These are phyloP conservation scores for Pangasius mekongensis DNA, from an alignment of 2,797 vertebrate species.

Conservation along the genomic window DNA sequence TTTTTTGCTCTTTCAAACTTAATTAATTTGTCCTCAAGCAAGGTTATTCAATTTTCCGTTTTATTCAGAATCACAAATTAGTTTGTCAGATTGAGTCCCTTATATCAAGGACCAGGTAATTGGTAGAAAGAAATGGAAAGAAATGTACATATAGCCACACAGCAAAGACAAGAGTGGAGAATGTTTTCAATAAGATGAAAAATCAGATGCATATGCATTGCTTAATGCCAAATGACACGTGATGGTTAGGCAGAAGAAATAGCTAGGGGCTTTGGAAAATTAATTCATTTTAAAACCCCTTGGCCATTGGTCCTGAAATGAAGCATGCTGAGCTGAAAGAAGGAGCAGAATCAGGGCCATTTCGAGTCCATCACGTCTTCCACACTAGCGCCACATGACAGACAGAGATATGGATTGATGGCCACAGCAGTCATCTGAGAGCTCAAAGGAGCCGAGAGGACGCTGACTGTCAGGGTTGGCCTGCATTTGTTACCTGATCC, in stretches of 20 bases:
- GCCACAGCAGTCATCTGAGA: slow-evolving; percentile 62
- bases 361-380: slow-evolving; percentile 41
- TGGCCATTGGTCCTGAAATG: slow-evolving; percentile 34
- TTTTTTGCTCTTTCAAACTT: slow-evolving; percentile 9
- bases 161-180: slow-evolving; percentile 53
- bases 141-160: slow-evolving; percentile 27
- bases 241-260: not conserved
- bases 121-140: slow-evolving; percentile 49
- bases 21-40: slow-evolving; percentile 14
- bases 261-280: slow-evolving; percentile 36
- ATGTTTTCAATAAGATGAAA: slow-evolving; percentile 49
- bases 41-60: slow-evolving; percentile 25
- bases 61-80: slow-evolving; percentile 26
- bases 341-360: slow-evolving; percentile 8
- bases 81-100: slow-evolving; percentile 24
- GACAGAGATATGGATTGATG: slow-evolving; percentile 66
- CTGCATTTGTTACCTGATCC: slow-evolving; percentile 70
- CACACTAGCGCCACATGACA: slow-evolving; percentile 51
- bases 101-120: slow-evolving; percentile 49
- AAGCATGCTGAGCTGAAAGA: not conserved
- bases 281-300: slow-evolving; percentile 15
- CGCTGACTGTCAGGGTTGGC: slow-evolving; percentile 60
- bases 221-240: slow-evolving; percentile 44
- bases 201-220: not conserved
- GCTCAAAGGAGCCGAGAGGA: slow-evolving; percentile 64